Evolutionary conservation across 2,113 vertebrate genomes (phyloP).

Genomic region (Cichladusa arquata): DNA sequence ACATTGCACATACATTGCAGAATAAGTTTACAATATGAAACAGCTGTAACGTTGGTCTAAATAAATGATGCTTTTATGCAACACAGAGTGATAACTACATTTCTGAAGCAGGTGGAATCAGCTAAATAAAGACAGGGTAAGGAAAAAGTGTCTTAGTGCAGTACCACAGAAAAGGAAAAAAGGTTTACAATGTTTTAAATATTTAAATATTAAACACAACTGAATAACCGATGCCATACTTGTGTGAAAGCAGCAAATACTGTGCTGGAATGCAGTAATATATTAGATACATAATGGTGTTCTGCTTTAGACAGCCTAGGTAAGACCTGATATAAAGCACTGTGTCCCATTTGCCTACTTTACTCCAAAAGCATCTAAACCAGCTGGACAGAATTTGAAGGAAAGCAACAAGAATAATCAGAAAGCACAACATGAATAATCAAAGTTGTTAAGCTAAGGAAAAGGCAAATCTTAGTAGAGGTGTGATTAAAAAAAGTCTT

Average conservation of each 20-base stretch:
- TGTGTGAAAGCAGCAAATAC: neutral
- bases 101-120: neutral
- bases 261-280: neutral
- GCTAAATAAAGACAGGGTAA: neutral
- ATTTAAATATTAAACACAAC: neutral
- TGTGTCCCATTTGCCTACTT: neutral
- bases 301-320: neutral
- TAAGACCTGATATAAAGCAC: neutral
- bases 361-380: neutral
- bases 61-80: neutral
- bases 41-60: neutral
- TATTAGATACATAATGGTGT: neutral
- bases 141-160: neutral
- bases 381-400: neutral
- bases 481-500: neutral
- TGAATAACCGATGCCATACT: neutral
- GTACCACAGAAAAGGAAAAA: neutral
- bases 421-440: neutral
- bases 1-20: neutral
- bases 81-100: neutral
- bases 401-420: neutral
- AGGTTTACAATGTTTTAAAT: neutral
- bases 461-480: neutral
- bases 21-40: neutral
- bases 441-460: neutral